phyloP scores from a whole-genome alignment of 92 coral and sea anemone genomes.

The Muricea muricata region DNA sequence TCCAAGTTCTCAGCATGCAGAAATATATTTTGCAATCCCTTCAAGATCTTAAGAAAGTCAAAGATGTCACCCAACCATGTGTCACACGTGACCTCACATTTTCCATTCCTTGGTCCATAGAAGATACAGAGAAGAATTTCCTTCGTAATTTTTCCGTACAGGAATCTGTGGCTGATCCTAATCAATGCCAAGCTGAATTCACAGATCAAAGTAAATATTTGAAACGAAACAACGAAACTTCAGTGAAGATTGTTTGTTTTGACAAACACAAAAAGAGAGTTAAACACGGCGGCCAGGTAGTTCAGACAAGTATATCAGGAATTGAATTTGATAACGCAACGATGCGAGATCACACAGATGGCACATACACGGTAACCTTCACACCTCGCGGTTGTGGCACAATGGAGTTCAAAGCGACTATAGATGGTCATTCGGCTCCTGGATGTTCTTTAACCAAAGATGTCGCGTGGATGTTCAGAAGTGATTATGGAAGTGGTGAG shows the following conservation, averaged over 20 bases:
- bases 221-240: not conserved
- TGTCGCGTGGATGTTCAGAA: not conserved
- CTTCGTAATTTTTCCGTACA: not conserved
- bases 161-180: not conserved
- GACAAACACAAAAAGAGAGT: not conserved
- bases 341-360: slow-evolving; percentile 16
- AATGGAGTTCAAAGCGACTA: slow-evolving; percentile 9
- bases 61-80: slow-evolving; percentile 52
- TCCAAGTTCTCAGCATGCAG: slow-evolving; percentile 54
- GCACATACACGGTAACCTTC: slow-evolving; percentile 1
- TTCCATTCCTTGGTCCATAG: not conserved
- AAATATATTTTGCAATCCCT: slow-evolving; percentile 48
- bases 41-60: slow-evolving; percentile 40
- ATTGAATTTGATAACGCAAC: not conserved
- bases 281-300: not conserved
- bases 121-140: not conserved
- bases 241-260: not conserved
- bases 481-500: not conserved
- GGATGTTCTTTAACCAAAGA: slow-evolving; percentile 9
- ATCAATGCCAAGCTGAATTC: slow-evolving; percentile 14
- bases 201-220: not conserved
- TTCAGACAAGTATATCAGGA: not conserved
- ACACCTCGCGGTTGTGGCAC: not conserved
- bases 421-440: not conserved
- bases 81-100: slow-evolving; percentile 34